Evolutionary conservation across 2,888 invertebrate genomes (phyloP), one percentile per base, ranked within the genome.

Genomic region (Microctonus hyperodae): DNA sequence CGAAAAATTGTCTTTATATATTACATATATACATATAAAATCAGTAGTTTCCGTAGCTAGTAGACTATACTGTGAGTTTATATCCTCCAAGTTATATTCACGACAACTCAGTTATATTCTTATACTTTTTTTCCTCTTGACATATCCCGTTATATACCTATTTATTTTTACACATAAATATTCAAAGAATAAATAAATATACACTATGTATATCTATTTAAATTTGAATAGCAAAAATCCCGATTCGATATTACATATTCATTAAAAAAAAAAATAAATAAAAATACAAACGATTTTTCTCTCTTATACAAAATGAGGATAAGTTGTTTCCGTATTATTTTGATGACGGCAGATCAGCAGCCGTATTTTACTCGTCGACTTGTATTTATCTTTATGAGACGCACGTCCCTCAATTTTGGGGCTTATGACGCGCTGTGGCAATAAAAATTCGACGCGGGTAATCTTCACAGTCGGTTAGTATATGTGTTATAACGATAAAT

Each of bases 391-490:
- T 77, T 77, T 74, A 79, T 78, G 77, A 77, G 73, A 70, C 74
- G 70, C 75, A 74, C 78, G 77, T 76, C 73, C 65, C 73, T 73
- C 65, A 71, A 73, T 70, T 72, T 50, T 40, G 31, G 62, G 25
- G 68, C 60, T 53, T 64, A 68, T 68, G 68, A 70, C 67, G 65
- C 65, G 67, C 69, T 71, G 69, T 67, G 76, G 78, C 78, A 81
- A 82, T 82, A 81, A 81, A 81, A 81, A 81, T 81, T 79, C 74
- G 70, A 76, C 73, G 72, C 72, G 69, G 73, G 75, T 81, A 80
- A 81, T 82, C 81, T 77, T 71, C 69, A 65, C 69, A 50, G 56
- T 62, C 44, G 50, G 35, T 50, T 57, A 28, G 51, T 44, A 40
- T 40, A n/a, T n/a, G n/a, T n/a, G 13, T 50, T 23, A 63, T 16